Percentiles rank a stretch among this genome's conserved stretches.
Evolutionary conservation across 2,113 vertebrate genomes (phyloP).

Genomic region (Cepphus grylle): DNA sequence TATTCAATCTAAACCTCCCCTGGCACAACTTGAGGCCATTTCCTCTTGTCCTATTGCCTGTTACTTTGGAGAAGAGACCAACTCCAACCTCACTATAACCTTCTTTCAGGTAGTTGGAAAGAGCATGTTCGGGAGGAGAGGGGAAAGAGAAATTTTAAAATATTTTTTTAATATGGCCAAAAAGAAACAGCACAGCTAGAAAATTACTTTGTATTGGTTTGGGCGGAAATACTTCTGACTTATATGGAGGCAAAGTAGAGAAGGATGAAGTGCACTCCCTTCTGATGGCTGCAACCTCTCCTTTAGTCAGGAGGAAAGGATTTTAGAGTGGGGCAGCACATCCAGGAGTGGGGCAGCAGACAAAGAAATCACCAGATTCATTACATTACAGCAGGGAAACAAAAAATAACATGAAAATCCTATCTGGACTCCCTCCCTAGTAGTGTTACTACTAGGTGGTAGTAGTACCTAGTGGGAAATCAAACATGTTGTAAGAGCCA

Average conservation of each 20-base stretch:
- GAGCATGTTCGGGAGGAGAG: fast-evolving
- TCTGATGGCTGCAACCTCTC: not conserved
- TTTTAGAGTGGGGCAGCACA: not conserved
- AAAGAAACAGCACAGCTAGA: not conserved
- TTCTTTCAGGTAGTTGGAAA: not conserved
- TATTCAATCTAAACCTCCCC: not conserved
- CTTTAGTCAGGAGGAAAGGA: not conserved
- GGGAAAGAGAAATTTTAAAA: not conserved
- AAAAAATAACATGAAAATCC: not conserved
- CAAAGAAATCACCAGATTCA: not conserved
- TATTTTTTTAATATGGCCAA: not conserved
- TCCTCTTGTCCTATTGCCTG: not conserved
- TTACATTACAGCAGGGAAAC: not conserved
- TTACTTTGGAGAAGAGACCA: not conserved
- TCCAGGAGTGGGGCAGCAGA: not conserved
- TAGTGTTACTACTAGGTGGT: too few species aligned
- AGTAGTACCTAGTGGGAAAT: too few species aligned
- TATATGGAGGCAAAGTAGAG: not conserved
- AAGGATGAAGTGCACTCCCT: not conserved
- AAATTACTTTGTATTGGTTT: not conserved
- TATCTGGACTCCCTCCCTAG: not conserved
- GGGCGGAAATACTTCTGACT: not conserved
- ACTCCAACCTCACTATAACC: not conserved
- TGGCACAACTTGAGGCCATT: not conserved
- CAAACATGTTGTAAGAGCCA: not conserved